Conservation (phyloP, 2,888 invertebrate genomes). For the Agrotis exclamationis region DNA sequence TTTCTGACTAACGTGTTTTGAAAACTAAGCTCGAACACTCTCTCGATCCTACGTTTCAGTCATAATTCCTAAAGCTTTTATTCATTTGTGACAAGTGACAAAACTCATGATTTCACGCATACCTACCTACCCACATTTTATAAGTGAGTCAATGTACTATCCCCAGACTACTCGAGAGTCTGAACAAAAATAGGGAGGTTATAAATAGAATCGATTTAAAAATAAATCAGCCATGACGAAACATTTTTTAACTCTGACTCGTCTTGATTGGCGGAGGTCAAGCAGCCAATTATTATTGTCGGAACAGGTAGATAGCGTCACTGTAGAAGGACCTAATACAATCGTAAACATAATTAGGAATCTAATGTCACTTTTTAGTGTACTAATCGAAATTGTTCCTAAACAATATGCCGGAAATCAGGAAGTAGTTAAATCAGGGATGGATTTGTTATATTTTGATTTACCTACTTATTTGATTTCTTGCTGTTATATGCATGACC, state of each 20-base stretch:
- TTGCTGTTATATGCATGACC: background rate
- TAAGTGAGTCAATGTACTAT: constrained; percentile 48
- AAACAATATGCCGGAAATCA: no score
- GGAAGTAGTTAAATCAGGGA: no score
- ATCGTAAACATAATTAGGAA: background rate
- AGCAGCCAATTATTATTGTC: constrained; percentile 45
- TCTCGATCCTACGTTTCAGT: constrained; percentile 43
- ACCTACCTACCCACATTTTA: constrained; percentile 34
- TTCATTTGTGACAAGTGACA: constrained; percentile 53
- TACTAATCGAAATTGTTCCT: background rate
- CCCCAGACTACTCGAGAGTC: constrained; percentile 11
- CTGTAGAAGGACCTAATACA: constrained; percentile 9
- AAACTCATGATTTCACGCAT: constrained; percentile 35
- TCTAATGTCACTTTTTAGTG: background rate
- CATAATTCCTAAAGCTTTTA: constrained; percentile 27
- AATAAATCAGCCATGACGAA: constrained; percentile 43
- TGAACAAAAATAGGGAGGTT: constrained; percentile 40
- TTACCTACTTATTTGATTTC: background rate
- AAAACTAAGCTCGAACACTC: constrained; percentile 28
- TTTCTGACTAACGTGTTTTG: constrained; percentile 61
- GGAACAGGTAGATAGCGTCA: constrained; percentile 20
- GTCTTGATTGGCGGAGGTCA: constrained; percentile 48
- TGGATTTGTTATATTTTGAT: no score
- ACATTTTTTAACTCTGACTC: constrained; percentile 23
- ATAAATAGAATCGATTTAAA: constrained; percentile 47